Evolutionary conservation across 2,113 vertebrate species (phyloP).

Genomic region (Anolis carolinensis): DNA sequence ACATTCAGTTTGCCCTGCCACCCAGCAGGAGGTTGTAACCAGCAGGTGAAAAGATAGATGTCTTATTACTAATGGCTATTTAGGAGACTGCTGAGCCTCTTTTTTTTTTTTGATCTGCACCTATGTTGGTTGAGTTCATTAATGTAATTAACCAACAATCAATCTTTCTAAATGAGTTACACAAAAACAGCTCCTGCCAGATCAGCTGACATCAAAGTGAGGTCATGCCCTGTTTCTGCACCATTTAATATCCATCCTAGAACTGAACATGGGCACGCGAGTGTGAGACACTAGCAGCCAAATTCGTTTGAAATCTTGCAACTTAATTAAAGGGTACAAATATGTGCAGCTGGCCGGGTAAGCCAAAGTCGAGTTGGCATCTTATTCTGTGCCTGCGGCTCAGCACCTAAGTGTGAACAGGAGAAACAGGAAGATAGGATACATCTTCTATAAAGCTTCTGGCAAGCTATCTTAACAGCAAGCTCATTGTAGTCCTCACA

Average conservation of each 20-base stretch:
- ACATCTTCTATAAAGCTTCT: not conserved
- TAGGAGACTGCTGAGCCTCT: constrained; percentile 58
- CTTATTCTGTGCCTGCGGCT: constrained; percentile 17
- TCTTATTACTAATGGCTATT: constrained; percentile 54
- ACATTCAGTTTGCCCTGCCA: constrained; percentile 42
- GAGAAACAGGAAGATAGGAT: not conserved
- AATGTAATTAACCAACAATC: constrained; percentile 68
- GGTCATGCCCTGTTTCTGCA: constrained; percentile 60
- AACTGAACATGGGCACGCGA: constrained; percentile 52
- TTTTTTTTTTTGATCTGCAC: constrained; percentile 35
- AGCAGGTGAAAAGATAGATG: constrained; percentile 66
- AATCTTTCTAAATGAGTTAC: constrained; percentile 68
- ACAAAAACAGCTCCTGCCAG: constrained; percentile 59
- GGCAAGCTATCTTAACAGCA: not conserved
- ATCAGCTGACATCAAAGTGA: constrained; percentile 50
- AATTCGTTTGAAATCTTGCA: constrained; percentile 60
- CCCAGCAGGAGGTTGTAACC: constrained; percentile 50
- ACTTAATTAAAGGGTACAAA: constrained; percentile 62
- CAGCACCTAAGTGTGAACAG: constrained; percentile 23
- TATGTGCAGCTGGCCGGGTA: constrained; percentile 57
- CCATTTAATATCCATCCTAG: constrained; percentile 48
- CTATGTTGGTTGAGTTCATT: constrained; percentile 67
- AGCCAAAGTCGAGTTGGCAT: constrained; percentile 19
- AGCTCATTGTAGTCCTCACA: not conserved
- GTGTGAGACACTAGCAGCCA: constrained; percentile 51